These are phyloP conservation scores for Callipepla californica DNA, from an alignment of 2,113 vertebrate genomes.

Conservation along the genomic window DNA sequence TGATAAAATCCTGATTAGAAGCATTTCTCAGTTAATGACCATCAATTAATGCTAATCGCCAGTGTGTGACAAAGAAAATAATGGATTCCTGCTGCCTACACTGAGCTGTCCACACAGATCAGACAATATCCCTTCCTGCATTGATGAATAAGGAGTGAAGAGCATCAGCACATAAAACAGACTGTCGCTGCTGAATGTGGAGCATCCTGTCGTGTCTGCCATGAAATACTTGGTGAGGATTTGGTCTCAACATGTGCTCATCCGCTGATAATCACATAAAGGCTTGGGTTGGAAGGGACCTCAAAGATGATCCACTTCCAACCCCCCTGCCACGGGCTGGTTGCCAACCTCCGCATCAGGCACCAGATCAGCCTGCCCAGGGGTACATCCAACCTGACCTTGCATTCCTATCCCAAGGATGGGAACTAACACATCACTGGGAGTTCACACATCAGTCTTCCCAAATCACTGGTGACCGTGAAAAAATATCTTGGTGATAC, in stretches of 20 bases:
- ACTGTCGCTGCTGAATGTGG: background rate
- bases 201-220: background rate
- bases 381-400: too few relatives aligned
- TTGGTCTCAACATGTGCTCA: background rate
- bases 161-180: background rate
- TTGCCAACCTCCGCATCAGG: too few relatives aligned
- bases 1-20: slow-evolving; percentile 11
- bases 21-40: slow-evolving; percentile 47
- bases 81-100: background rate
- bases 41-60: slow-evolving; percentile 29
- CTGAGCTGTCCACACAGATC: background rate
- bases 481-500: background rate
- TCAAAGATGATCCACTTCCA: too few relatives aligned
- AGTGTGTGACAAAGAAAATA: background rate
- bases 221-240: background rate
- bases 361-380: too few relatives aligned
- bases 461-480: background rate
- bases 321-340: too few relatives aligned
- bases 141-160: background rate
- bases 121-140: background rate
- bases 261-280: too few relatives aligned
- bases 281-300: too few relatives aligned
- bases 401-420: too few relatives aligned
- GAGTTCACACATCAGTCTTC: background rate
- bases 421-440: too few relatives aligned